A percentile compares a stretch with the other conserved stretches of the same genome.
Conservation (phyloP, 2,797 vertebrate species). For the Darevskia nairensis region DNA sequence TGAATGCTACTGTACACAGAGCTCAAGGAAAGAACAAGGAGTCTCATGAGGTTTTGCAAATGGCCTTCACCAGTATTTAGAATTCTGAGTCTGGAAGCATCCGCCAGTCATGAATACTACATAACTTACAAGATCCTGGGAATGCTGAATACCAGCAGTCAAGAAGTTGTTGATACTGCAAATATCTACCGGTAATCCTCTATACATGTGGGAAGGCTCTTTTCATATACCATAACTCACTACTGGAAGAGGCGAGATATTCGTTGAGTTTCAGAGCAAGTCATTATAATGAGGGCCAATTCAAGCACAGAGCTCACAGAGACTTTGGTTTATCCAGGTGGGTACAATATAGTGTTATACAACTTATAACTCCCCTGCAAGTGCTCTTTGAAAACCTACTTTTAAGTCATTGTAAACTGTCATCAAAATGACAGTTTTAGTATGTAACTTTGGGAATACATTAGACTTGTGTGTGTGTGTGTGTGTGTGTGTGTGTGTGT, state of each 20-base stretch:
- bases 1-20: neutral
- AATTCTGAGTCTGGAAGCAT: neutral
- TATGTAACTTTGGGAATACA: neutral
- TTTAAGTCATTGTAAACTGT: neutral
- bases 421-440: neutral
- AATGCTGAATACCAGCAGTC: neutral
- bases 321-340: neutral
- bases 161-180: neutral
- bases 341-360: neutral
- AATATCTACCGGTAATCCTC: neutral
- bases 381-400: neutral
- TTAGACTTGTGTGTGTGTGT: neutral
- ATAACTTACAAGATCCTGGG: neutral
- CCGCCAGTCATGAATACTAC: neutral
- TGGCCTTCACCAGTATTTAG: neutral
- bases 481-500: neutral
- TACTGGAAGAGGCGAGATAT: neutral
- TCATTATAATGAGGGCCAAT: neutral
- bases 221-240: neutral
- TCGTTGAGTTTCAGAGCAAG: neutral
- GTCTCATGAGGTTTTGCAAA: neutral
- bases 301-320: neutral
- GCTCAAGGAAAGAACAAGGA: neutral
- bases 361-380: neutral
- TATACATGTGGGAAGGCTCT: no score